Conservation (phyloP, 2,797 vertebrate species). For the Hoplostethus atlanticus region DNA sequence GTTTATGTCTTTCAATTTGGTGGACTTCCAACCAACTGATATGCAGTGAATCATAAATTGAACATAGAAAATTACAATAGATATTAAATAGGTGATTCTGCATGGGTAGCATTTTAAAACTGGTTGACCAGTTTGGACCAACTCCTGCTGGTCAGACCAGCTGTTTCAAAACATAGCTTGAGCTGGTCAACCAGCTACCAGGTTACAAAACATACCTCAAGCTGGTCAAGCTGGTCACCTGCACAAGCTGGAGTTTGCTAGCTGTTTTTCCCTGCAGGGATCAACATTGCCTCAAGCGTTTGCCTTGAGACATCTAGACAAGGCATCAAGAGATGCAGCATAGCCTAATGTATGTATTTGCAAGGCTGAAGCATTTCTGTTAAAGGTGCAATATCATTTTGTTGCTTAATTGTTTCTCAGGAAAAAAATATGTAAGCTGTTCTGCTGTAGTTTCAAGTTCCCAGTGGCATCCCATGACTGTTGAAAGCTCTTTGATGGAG, state of each 20-base stretch:
- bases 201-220: too few species aligned
- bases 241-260: too few species aligned
- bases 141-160: too few species aligned
- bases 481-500: conserved; percentile 68
- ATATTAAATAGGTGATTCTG: background rate
- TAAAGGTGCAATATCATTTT: background rate
- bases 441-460: conserved; percentile 20
- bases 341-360: background rate
- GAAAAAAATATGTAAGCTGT: conserved; percentile 9
- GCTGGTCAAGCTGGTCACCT: too few species aligned
- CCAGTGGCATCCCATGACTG: conserved; percentile 49
- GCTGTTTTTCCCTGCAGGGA: too few species aligned
- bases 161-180: too few species aligned
- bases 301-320: too few species aligned
- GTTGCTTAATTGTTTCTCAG: background rate
- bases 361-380: too few species aligned
- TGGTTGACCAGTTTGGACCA: too few species aligned
- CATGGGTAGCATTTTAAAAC: too few species aligned
- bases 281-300: too few species aligned
- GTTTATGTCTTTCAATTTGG: background rate
- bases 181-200: too few species aligned
- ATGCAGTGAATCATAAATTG: background rate
- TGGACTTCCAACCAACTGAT: background rate
- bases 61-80: background rate
- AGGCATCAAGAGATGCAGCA: background rate